These are phyloP conservation scores for Clivina fossor DNA, from an alignment of 2,888 invertebrate genomes.

Conservation along the genomic window DNA sequence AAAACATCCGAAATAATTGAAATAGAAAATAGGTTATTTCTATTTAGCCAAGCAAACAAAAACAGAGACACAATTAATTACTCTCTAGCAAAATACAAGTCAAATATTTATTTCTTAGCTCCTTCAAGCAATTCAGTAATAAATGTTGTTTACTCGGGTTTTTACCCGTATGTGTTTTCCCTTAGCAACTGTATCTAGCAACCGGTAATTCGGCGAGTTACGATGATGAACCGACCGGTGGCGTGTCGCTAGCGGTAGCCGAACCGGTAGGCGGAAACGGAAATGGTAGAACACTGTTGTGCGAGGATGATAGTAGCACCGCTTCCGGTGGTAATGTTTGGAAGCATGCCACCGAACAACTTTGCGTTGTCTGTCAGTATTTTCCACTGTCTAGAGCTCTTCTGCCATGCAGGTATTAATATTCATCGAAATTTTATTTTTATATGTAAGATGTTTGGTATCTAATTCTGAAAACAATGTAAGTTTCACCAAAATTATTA, in stretches of 20 bases:
- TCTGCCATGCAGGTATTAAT: slow-evolving; percentile 69
- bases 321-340: slow-evolving; percentile 56
- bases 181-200: slow-evolving; percentile 77
- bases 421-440: not conserved
- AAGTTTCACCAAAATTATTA: no score
- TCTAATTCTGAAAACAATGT: not conserved
- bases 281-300: slow-evolving; percentile 48
- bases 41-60: no score
- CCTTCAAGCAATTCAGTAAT: no score
- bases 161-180: slow-evolving; percentile 35
- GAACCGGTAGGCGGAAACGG: slow-evolving; percentile 55
- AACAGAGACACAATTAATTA: no score
- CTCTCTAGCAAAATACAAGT: no score
- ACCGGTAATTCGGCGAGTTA: slow-evolving; percentile 65
- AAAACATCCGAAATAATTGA: no score
- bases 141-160: no score
- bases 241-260: slow-evolving; percentile 57
- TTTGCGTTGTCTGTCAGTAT: slow-evolving; percentile 83
- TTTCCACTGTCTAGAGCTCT: slow-evolving; percentile 76
- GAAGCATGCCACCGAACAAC: slow-evolving; percentile 61
- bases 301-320: slow-evolving; percentile 48
- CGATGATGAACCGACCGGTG: slow-evolving; percentile 55
- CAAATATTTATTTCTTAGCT: no score
- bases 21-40: no score
- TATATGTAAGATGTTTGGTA: no score